Evolutionary conservation across 2,888 invertebrate species (phyloP).

Genomic region (Punctoribates punctum): DNA sequence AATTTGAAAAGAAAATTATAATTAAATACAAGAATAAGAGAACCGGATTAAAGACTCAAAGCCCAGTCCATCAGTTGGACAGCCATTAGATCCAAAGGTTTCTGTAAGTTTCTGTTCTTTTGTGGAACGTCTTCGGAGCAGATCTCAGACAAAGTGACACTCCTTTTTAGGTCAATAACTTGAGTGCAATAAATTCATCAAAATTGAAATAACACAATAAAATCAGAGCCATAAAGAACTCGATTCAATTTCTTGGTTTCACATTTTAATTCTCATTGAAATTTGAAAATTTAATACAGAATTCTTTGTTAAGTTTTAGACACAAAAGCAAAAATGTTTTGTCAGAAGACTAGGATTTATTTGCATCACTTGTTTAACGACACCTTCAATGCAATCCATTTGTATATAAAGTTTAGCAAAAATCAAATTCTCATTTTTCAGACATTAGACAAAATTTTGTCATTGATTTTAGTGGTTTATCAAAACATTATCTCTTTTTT

Average conservation of each 20-base stretch:
- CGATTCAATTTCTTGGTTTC: conserved; percentile 23
- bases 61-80: no score
- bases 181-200: conserved; percentile 16
- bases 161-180: conserved; percentile 32
- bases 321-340: conserved; percentile 2
- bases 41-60: not conserved
- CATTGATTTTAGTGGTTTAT: not conserved
- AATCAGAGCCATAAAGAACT: not conserved
- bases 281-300: not conserved
- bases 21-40: not conserved
- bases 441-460: not conserved
- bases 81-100: no score
- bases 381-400: conserved; percentile 4
- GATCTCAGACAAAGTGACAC: not conserved
- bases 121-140: not conserved
- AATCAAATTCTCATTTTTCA: not conserved
- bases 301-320: not conserved
- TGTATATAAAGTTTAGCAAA: conserved; percentile 3
- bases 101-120: not conserved
- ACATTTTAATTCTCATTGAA: not conserved
- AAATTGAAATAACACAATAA: not conserved
- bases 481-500: not conserved
- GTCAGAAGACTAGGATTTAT: not conserved
- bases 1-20: no score
- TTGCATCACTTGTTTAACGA: conserved; percentile 13